A percentile compares a stretch with the other conserved stretches of the same genome.
These are phyloP conservation scores for Tetropium fuscum DNA, from an alignment of 2,888 invertebrate species.

Conservation along the genomic window DNA sequence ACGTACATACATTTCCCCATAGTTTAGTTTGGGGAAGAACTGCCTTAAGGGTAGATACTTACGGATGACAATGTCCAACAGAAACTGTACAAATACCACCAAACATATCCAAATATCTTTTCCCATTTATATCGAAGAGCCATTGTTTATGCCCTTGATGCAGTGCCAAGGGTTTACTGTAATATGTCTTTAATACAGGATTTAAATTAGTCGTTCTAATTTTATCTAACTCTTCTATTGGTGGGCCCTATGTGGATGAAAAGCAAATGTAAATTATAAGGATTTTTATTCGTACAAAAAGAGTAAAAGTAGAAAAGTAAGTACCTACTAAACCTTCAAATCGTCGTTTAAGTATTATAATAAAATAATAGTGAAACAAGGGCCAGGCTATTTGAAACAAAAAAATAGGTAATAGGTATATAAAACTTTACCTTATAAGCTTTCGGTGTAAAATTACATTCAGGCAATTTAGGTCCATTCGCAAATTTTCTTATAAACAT, in stretches of 20 bases:
- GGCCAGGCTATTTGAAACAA: too few species aligned
- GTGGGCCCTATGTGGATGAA: constrained; percentile 70
- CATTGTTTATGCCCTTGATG: constrained; percentile 93
- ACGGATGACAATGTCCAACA: constrained; percentile 98
- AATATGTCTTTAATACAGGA: constrained; percentile 79
- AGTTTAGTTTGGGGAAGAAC: too few species aligned
- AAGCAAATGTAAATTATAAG: too few species aligned
- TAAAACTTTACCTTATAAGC: constrained; percentile 58
- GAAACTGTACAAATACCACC: constrained; percentile 98
- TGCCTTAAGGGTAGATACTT: constrained; percentile 71
- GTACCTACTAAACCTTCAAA: too few species aligned
- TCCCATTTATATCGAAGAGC: constrained; percentile 88
- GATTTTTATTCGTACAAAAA: too few species aligned
- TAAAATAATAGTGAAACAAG: too few species aligned
- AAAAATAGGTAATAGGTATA: too few species aligned
- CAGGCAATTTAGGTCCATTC: constrained; percentile 39
- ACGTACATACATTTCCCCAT: too few species aligned
- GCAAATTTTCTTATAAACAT: constrained; percentile 31
- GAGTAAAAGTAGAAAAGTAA: too few species aligned
- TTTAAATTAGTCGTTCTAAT: constrained; percentile 75
- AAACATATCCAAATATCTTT: constrained; percentile 93
- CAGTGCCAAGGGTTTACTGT: constrained; percentile 85
- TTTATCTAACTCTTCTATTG: constrained; percentile 70
- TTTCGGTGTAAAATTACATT: constrained; percentile 58
- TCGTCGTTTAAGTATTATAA: too few species aligned